Evolutionary conservation across 2,888 invertebrate genomes (phyloP).

Genomic region (Zele albiditarsus): DNA sequence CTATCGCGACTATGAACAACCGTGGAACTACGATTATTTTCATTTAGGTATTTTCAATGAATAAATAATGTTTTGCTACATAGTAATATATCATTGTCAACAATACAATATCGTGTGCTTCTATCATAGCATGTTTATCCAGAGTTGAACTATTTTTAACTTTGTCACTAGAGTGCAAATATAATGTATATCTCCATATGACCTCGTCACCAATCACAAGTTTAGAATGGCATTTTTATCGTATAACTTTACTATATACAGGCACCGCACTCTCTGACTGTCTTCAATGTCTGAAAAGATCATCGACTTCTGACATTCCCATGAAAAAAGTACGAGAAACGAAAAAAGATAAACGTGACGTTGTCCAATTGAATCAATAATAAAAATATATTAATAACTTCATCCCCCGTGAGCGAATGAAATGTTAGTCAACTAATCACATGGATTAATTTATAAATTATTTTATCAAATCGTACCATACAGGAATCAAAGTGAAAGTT

Average conservation of each 20-base stretch:
- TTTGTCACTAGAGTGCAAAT: neutral
- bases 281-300: neutral
- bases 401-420: neutral
- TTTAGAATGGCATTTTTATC: neutral
- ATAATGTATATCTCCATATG: neutral
- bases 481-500: neutral
- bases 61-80: neutral
- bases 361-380: neutral
- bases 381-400: neutral
- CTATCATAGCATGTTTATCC: neutral
- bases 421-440: neutral
- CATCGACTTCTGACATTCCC: neutral
- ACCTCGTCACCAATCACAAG: constrained; percentile 6
- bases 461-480: neutral
- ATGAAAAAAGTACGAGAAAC: neutral
- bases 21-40: constrained; percentile 69
- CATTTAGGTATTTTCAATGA: constrained; percentile 59
- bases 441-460: neutral
- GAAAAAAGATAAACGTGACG: too few relatives aligned
- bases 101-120: neutral
- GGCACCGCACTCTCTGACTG: neutral
- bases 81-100: neutral
- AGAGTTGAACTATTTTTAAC: constrained; percentile 13
- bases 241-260: neutral
- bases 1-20: constrained; percentile 75